phyloP scores from a whole-genome alignment of 2,113 vertebrate species.

The Triplophysa tibetana region DNA sequence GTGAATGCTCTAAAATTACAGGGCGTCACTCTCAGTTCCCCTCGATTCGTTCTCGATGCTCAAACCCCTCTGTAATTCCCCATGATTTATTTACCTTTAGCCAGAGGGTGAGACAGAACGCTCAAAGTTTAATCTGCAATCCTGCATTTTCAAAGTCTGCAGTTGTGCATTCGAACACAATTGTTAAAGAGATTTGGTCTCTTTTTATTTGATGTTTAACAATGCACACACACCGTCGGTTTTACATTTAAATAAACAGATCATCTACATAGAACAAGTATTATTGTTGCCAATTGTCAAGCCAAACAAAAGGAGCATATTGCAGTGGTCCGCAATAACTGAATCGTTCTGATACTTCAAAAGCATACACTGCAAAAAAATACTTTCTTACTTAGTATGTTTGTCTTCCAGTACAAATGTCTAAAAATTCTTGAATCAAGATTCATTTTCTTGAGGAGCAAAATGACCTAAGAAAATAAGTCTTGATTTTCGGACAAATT shows the following conservation, averaged over 20 bases:
- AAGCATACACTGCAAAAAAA: too few species aligned
- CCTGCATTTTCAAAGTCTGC: neutral
- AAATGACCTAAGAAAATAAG: too few species aligned
- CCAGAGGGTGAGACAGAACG: constrained; percentile 30
- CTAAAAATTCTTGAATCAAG: too few species aligned
- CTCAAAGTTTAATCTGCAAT: constrained; percentile 27
- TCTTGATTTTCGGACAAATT: too few species aligned
- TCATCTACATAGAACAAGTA: too few species aligned
- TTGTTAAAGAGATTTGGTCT: neutral
- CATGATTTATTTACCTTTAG: constrained; percentile 59
- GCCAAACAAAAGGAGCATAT: too few species aligned
- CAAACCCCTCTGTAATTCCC: constrained; percentile 35
- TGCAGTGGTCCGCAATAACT: too few species aligned
- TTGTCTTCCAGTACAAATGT: too few species aligned
- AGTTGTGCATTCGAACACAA: neutral
- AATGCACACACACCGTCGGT: neutral
- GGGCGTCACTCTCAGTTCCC: constrained; percentile 48
- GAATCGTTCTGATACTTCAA: too few species aligned
- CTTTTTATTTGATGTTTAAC: neutral
- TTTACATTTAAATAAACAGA: neutral
- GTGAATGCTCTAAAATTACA: constrained; percentile 41
- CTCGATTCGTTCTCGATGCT: constrained; percentile 50
- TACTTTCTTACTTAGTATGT: too few species aligned
- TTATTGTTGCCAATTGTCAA: too few species aligned
- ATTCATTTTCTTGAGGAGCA: too few species aligned